Evolutionary conservation across 1,140 invertebrate species (phyloP).

Genomic region (Papilio machaon): DNA sequence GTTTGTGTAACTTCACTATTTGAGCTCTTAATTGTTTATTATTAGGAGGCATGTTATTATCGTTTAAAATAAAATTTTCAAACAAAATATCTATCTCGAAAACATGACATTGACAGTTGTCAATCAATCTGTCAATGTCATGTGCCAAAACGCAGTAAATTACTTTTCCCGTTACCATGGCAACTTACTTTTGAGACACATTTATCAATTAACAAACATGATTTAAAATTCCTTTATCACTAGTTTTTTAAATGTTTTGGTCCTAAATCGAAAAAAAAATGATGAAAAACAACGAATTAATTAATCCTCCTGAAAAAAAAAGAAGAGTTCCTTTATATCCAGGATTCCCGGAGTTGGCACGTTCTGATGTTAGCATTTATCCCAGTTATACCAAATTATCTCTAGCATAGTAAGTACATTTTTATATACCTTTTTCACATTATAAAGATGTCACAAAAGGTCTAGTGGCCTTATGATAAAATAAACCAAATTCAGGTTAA

Average conservation of each 20-base stretch:
- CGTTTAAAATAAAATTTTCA: not conserved
- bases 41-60: conserved; percentile 1
- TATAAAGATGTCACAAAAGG: not conserved
- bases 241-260: not conserved
- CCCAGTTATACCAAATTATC: conserved; percentile 67
- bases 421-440: conserved; percentile 23
- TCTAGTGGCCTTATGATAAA: too few relatives aligned
- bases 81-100: conserved; percentile 11
- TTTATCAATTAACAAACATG: not conserved
- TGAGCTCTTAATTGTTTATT: conserved; percentile 6
- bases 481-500: too few relatives aligned
- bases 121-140: not conserved
- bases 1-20: conserved; percentile 1
- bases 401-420: conserved; percentile 70
- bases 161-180: conserved; percentile 30
- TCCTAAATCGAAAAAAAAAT: not conserved
- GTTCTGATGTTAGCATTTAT: conserved; percentile 76
- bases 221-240: not conserved
- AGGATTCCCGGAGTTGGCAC: conserved; percentile 69
- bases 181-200: conserved; percentile 17
- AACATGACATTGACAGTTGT: not conserved
- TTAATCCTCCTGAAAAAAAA: conserved; percentile 49
- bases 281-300: conserved; percentile 45
- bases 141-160: not conserved
- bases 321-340: conserved; percentile 67